Conservation (phyloP, 2,797 vertebrate species). For the Aeoliscus strigatus region DNA sequence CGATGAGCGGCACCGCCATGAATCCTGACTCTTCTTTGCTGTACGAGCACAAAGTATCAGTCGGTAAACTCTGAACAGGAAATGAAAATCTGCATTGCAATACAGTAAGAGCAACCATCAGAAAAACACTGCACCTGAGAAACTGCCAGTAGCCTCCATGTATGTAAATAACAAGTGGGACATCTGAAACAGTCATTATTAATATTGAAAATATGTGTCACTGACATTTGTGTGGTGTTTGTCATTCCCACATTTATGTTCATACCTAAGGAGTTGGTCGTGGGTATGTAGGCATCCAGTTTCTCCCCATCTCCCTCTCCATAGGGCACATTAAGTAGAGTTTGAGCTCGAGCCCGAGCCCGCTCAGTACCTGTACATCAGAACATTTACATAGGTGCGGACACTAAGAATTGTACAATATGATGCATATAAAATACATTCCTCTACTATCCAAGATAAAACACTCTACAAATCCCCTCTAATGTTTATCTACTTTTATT, state of each 20-base stretch:
- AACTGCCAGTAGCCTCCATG: conserved; percentile 95
- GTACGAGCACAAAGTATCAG: conserved; percentile 13
- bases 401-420: too few relatives aligned
- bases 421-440: background rate
- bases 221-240: too few relatives aligned
- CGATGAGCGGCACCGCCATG: conserved; percentile 76
- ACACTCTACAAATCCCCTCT: too few relatives aligned
- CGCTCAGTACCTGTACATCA: conserved; percentile 74
- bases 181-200: conserved; percentile 74
- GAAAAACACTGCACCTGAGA: conserved; percentile 76
- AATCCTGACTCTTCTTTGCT: conserved; percentile 92
- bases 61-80: background rate
- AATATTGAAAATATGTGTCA: too few relatives aligned
- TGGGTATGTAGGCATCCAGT: conserved; percentile 86
- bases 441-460: too few relatives aligned
- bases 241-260: background rate
- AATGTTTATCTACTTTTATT: too few relatives aligned
- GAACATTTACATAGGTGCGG: background rate
- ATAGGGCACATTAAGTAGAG: conserved; percentile 79
- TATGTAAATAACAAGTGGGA: conserved; percentile 83
- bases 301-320: conserved; percentile 78
- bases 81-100: background rate
- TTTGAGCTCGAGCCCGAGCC: conserved; percentile 67
- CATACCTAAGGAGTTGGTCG: conserved; percentile 63
- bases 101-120: too few relatives aligned